phyloP scores from a whole-genome alignment of 2,797 vertebrate genomes.

The Cebuella pygmaea region DNA sequence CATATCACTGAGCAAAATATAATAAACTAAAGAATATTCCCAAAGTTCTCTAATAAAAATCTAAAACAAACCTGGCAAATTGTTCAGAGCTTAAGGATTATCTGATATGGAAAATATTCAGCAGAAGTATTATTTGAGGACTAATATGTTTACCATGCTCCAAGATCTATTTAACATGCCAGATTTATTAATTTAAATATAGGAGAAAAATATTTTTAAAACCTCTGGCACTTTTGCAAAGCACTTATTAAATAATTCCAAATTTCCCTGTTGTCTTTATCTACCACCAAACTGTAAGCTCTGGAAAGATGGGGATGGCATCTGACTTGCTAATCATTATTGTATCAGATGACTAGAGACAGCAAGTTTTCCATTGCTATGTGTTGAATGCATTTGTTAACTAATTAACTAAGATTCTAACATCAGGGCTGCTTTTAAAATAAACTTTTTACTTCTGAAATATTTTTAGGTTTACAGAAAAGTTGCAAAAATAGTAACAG shows the following conservation, averaged over 20 bases:
- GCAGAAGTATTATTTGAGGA: background rate
- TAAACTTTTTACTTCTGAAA: background rate
- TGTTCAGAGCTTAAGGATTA: conserved; percentile 5
- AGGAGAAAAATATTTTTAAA: background rate
- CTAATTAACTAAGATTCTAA: background rate
- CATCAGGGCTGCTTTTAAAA: background rate
- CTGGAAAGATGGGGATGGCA: background rate
- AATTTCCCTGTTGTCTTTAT: background rate
- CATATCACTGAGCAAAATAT: background rate
- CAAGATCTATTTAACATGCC: background rate
- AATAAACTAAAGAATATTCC: background rate
- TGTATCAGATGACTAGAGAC: background rate
- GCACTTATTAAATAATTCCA: background rate
- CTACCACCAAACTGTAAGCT: background rate
- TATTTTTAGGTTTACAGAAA: background rate
- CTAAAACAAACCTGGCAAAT: background rate
- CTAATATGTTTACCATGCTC: background rate
- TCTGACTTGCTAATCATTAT: background rate
- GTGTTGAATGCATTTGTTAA: background rate
- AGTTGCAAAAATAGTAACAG: background rate
- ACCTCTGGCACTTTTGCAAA: background rate
- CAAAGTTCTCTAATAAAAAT: background rate
- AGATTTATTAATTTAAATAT: background rate
- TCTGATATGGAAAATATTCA: conserved; percentile 3
- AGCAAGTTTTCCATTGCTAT: background rate